Base-by-base conservation (phyloP, 2,888 invertebrate genomes). In the Drosophila rubida region DNA sequence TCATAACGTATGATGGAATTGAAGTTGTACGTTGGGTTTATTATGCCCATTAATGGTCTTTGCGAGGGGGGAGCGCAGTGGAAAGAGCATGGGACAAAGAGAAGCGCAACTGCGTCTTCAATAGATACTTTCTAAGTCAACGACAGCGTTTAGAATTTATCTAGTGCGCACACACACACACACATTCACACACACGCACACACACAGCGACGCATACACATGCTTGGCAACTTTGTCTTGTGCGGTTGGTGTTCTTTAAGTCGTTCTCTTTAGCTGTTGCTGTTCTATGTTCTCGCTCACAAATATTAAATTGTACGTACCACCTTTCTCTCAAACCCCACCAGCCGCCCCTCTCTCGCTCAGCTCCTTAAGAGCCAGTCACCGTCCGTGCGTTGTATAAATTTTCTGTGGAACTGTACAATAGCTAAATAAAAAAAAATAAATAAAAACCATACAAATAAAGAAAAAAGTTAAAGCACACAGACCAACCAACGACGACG, bases 401-500 rank as follows among this genome's bases (percentile, higher is more conserved):
- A 85, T 82, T 85, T 82, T 87, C 82, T 71, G 79, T 85, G 70
- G 80, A 87, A 87, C 82, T 82, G 82, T 82, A 82, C 87, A 82
- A 82, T 87, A 87, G 85, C 79, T 85, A 71, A 82, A 82, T 73
- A 73, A 87, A 68, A 79, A 55, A 69, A 64, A 51, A 59, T 69
- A 64, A 63, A 32, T 32, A 32, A 32, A 32, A 32, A 32, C 32
- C 32, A 68, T 48, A 64, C n/a, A 55, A 46, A 62, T 42, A 62
- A 48, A 42, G 32, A 75, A 63, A 85, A 83, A 83, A 80, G 71
- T 83, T 78, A 78, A 87, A 86, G 84, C 83, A 75, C 72, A 76
- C 72, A 72, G 55, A 55, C 61, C 66, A 75, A 72, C 67, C 66
- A 75, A 72, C 67, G 19, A 39, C 68, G 14, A 54, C 60, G 25